Conservation (phyloP, 2,797 vertebrate species). For the Tauraco hartlaubi region DNA sequence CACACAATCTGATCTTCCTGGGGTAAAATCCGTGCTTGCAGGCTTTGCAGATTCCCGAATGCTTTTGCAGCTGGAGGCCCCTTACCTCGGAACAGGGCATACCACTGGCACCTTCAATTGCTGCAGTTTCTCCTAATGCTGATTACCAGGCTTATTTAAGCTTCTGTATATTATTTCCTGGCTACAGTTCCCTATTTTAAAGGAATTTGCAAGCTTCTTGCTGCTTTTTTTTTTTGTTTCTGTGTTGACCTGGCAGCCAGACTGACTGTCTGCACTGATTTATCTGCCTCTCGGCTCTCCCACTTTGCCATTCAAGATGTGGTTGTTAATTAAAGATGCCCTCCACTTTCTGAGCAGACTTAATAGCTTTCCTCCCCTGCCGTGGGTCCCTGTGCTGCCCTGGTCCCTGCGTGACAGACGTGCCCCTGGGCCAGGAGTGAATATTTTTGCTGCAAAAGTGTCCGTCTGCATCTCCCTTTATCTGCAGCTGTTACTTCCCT, state of each 20-base stretch:
- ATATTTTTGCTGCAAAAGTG: neutral
- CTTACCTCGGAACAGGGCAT: slow-evolving; percentile 1
- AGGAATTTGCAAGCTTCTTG: neutral
- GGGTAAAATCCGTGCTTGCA: neutral
- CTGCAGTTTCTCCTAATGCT: neutral
- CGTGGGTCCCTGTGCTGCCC: neutral
- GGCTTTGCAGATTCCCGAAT: neutral
- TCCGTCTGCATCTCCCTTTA: fast-evolving
- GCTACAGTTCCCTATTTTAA: neutral
- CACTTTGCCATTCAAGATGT: neutral
- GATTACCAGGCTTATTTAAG: neutral
- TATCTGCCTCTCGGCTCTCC: neutral
- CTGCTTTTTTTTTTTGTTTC: neutral
- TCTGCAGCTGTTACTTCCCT: neutral
- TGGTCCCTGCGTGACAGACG: fast-evolving
- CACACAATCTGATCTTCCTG: neutral
- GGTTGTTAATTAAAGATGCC: neutral
- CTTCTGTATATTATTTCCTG: neutral
- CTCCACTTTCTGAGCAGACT: neutral
- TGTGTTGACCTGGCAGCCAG: neutral
- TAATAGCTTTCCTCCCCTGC: neutral
- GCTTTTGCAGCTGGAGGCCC: neutral
- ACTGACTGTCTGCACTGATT: neutral
- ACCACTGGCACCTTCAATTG: neutral
- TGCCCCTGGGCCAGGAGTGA: neutral